These are phyloP conservation scores for Hydraecia micacea DNA, from an alignment of 2,888 invertebrate genomes.

Conservation along the genomic window DNA sequence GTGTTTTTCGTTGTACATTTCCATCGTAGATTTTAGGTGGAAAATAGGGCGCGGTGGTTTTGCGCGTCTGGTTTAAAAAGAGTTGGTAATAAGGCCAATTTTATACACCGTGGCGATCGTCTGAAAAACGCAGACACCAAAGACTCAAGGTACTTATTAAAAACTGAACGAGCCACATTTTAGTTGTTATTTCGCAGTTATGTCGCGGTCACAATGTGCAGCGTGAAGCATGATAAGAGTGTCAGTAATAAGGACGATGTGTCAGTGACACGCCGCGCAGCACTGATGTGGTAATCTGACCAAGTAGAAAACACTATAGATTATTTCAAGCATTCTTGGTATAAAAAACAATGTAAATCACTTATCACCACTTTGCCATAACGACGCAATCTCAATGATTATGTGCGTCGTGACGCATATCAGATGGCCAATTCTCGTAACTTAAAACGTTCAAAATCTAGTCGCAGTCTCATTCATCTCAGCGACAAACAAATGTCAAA, in stretches of 20 bases:
- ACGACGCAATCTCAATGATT: neutral
- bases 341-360: too few relatives aligned
- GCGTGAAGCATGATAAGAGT: constrained; percentile 27
- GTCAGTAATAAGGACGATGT: constrained; percentile 39
- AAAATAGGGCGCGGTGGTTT: neutral
- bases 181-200: neutral
- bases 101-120: neutral
- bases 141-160: neutral
- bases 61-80: neutral
- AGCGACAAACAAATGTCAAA: too few relatives aligned
- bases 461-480: too few relatives aligned
- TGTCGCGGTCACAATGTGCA: neutral
- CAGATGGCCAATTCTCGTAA: too few relatives aligned
- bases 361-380: neutral
- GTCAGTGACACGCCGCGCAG: constrained; percentile 68
- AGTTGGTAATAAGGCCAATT: too few relatives aligned
- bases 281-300: constrained; percentile 71
- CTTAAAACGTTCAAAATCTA: too few relatives aligned
- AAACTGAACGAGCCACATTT: neutral
- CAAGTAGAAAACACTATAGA: neutral
- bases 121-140: too few relatives aligned
- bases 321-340: neutral
- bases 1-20: neutral
- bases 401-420: constrained; percentile 42
- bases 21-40: neutral